phyloP scores from a whole-genome alignment of 1,140 invertebrate genomes.

The Anthonomus grandis region DNA sequence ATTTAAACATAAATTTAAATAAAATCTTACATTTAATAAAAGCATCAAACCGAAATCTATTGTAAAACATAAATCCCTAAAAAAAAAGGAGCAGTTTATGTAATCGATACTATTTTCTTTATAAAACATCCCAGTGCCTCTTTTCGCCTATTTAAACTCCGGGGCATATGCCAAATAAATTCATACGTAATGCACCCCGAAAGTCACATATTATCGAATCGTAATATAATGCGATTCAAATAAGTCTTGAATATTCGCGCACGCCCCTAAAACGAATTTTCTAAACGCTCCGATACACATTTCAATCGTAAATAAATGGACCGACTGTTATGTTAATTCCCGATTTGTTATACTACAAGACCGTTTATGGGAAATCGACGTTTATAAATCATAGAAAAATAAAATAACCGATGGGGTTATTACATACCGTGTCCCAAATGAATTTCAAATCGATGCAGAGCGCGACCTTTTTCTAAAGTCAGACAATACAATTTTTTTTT shows the following conservation, averaged over 20 bases:
- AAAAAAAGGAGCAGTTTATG: constrained; percentile 19
- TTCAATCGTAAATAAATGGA: constrained; percentile 41
- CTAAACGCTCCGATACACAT: constrained; percentile 31
- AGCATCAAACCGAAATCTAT: no score
- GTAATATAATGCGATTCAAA: constrained; percentile 30
- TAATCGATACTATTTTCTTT: constrained; percentile 33
- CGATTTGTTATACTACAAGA: constrained; percentile 36
- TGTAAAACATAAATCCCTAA: no score
- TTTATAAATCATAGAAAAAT: constrained; percentile 37
- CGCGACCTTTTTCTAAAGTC: constrained; percentile 30
- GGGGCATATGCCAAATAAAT: constrained; percentile 32
- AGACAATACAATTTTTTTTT: constrained; percentile 24
- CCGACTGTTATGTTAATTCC: constrained; percentile 39
- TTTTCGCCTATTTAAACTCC: constrained; percentile 5
- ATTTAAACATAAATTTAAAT: no score
- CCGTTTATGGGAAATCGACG: constrained; percentile 36
- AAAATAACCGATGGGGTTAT: constrained; percentile 30
- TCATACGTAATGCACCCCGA: constrained; percentile 25
- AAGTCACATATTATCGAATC: constrained; percentile 26
- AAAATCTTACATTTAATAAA: no score
- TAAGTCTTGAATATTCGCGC: constrained; percentile 30
- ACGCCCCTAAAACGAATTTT: constrained; percentile 34
- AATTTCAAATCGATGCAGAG: constrained; percentile 36
- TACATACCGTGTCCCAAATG: constrained; percentile 30
- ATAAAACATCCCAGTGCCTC: background rate